Conservation (phyloP, 1,140 invertebrate genomes). For the Ditylenchus dipsaci region DNA sequence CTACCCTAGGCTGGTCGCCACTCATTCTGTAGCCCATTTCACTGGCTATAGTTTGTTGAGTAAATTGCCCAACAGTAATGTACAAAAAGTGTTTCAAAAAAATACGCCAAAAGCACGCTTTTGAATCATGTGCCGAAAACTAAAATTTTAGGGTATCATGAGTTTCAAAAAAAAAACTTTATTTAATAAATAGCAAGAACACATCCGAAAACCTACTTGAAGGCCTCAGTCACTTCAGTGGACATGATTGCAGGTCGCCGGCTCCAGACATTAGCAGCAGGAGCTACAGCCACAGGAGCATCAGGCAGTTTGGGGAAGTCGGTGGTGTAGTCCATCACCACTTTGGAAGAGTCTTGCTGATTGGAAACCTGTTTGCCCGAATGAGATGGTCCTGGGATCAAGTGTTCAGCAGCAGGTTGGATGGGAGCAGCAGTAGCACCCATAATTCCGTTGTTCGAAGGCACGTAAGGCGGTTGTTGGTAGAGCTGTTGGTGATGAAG, state of each 20-base stretch:
- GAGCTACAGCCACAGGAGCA: constrained; percentile 10
- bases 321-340: constrained; percentile 43
- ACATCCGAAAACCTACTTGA: constrained; percentile 11
- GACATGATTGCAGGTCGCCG: constrained; percentile 34
- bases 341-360: neutral
- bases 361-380: neutral
- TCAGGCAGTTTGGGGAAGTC: constrained; percentile 51
- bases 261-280: constrained; percentile 23
- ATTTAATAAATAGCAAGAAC: neutral
- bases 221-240: constrained; percentile 38
- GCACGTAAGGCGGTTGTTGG: neutral
- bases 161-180: too few species aligned
- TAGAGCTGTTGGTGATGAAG: neutral
- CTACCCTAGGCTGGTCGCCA: too few species aligned
- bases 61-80: too few species aligned
- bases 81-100: too few species aligned
- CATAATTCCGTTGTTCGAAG: neutral
- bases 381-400: neutral
- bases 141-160: too few species aligned
- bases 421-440: neutral
- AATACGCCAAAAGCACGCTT: too few species aligned
- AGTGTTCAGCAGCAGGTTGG: neutral
- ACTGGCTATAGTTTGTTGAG: too few species aligned
- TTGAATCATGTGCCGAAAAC: too few species aligned
- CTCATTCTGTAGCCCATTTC: too few species aligned